phyloP scores from a whole-genome alignment of 2,113 vertebrate genomes.

The Scomber japonicus region DNA sequence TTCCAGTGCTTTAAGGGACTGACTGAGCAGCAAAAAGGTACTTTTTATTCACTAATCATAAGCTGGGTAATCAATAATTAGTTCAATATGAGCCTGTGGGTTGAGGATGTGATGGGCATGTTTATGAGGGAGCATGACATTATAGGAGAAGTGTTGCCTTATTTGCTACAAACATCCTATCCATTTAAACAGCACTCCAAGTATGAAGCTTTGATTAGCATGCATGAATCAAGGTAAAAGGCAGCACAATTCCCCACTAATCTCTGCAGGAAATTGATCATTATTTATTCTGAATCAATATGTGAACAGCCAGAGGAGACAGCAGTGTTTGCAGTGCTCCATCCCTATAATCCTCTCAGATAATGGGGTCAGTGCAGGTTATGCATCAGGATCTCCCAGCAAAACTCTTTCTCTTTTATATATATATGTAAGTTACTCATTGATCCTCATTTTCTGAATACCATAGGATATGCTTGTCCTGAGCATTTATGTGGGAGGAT shows the following conservation, averaged over 20 bases:
- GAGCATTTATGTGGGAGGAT: not conserved
- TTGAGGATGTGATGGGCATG: not conserved
- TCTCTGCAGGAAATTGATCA: not conserved
- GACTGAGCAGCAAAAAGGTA: conserved; percentile 2
- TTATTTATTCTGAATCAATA: not conserved
- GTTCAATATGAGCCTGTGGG: conserved; percentile 32
- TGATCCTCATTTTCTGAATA: not conserved
- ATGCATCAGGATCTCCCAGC: not conserved
- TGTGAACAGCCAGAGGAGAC: not conserved
- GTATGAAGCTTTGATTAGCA: not conserved
- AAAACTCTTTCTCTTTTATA: not conserved
- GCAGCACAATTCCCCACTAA: not conserved
- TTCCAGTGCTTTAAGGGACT: not conserved
- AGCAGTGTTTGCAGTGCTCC: not conserved
- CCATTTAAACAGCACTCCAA: not conserved
- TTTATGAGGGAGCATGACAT: not conserved
- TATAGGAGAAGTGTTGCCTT: not conserved
- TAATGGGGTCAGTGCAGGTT: not conserved
- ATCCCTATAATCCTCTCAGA: conserved; percentile 4
- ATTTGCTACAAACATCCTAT: not conserved
- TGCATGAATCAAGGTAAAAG: not conserved
- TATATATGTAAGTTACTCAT: too few relatives aligned
- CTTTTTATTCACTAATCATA: not conserved
- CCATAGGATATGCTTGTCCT: not conserved
- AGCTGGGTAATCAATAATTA: conserved; percentile 25